Percentiles rank a stretch among this genome's conserved stretches.
phyloP scores from a whole-genome alignment of 2,797 vertebrate genomes.

The Spondyliosoma cantharus region DNA sequence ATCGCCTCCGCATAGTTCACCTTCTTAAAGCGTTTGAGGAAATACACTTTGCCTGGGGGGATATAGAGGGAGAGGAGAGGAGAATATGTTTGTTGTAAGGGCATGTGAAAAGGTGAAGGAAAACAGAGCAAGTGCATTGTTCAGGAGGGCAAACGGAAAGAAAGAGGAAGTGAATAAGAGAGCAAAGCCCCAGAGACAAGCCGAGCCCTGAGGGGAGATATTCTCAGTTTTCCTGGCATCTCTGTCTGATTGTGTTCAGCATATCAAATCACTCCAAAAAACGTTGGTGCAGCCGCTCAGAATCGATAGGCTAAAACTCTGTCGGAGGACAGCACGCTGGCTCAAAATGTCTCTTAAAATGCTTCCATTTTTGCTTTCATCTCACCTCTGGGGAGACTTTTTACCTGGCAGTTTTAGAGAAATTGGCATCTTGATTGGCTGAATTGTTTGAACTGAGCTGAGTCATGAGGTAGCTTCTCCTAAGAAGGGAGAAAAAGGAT shows the following conservation, averaged over 20 bases:
- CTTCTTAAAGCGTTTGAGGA: conserved; percentile 94
- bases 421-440: conserved; percentile 45
- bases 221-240: conserved; percentile 52
- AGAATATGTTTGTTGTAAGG: conserved; percentile 41
- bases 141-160: conserved; percentile 35
- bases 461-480: conserved; percentile 33
- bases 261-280: conserved; percentile 69
- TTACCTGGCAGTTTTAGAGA: conserved; percentile 30
- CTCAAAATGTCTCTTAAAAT: conserved; percentile 66
- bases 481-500: conserved; percentile 15
- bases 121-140: conserved; percentile 44
- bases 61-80: background rate
- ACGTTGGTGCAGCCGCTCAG: conserved; percentile 49
- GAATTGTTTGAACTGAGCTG: conserved; percentile 49
- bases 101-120: conserved; percentile 43
- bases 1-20: conserved; percentile 89
- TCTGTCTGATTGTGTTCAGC: conserved; percentile 58
- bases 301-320: conserved; percentile 56
- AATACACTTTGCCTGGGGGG: conserved; percentile 91
- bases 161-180: conserved; percentile 31
- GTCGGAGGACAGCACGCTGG: conserved; percentile 29
- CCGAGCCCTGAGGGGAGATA: conserved; percentile 50
- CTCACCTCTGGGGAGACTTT: conserved; percentile 44
- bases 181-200: conserved; percentile 51
- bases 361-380: conserved; percentile 64